A percentile compares a stretch with the other conserved stretches of the same genome.
phyloP scores from a whole-genome alignment of 2,797 vertebrate genomes.

The Tokudaia tokunoshimensis region DNA sequence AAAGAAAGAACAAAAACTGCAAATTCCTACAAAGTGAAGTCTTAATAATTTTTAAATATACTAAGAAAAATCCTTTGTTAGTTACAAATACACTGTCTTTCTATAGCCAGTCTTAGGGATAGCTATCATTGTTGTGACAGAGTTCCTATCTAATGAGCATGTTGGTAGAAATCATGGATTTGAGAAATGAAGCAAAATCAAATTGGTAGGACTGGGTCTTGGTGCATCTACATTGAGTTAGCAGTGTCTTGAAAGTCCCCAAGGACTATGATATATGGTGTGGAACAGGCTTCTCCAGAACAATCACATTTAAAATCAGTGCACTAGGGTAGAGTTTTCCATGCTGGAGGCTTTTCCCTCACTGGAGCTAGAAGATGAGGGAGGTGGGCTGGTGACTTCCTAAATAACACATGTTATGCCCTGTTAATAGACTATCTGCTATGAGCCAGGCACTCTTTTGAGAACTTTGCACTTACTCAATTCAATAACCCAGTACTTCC shows the following conservation, averaged over 20 bases:
- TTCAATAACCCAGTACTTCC: background rate
- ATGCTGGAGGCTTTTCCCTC: background rate
- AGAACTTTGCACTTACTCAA: background rate
- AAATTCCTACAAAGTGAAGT: background rate
- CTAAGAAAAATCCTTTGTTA: slow-evolving; percentile 35
- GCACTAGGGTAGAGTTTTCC: background rate
- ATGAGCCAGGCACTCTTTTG: background rate
- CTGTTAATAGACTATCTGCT: background rate
- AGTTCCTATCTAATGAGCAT: slow-evolving; percentile 3
- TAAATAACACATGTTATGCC: background rate
- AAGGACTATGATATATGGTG: background rate
- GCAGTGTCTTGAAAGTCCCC: background rate
- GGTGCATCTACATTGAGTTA: background rate
- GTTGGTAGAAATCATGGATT: slow-evolving; percentile 9
- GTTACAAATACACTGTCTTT: slow-evolving; percentile 32
- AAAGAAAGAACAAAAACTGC: background rate
- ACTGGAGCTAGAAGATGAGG: background rate
- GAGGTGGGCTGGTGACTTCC: background rate
- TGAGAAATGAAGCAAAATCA: background rate
- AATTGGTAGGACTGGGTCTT: background rate
- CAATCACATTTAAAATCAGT: background rate
- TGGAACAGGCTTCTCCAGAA: background rate
- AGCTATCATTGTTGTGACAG: background rate
- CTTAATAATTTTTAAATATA: slow-evolving; percentile 13
- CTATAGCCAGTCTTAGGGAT: background rate